A percentile compares a stretch with the other conserved stretches of the same genome.
Evolutionary conservation across 2,113 vertebrate species (phyloP).

Genomic region (Columba janthina): DNA sequence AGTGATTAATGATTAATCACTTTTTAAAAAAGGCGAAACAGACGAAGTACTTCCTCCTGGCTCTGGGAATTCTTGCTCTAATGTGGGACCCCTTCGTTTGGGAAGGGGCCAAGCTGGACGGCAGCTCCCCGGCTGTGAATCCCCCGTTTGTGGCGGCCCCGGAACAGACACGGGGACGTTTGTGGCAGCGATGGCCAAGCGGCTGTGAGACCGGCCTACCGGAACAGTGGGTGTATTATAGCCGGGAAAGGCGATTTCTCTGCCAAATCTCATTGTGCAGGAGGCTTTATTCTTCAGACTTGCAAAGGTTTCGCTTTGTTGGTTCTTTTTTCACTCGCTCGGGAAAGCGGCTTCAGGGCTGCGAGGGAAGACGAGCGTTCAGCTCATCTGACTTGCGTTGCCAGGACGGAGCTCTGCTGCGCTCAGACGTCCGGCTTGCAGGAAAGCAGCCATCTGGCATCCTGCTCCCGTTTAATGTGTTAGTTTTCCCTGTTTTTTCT

Average conservation of each 20-base stretch:
- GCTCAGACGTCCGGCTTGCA: not conserved
- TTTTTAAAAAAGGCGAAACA: not conserved
- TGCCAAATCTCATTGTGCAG: constrained; percentile 54
- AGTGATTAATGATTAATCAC: not conserved
- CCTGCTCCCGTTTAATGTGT: not conserved
- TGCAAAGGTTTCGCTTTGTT: constrained; percentile 19
- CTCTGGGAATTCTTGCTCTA: constrained; percentile 21
- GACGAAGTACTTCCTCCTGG: not conserved
- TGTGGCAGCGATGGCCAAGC: not conserved
- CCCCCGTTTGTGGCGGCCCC: not conserved
- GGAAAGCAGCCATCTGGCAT: constrained; percentile 4
- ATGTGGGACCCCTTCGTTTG: not conserved
- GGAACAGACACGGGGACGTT: constrained; percentile 8
- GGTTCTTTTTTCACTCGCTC: constrained; percentile 10
- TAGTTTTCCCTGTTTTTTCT: not conserved
- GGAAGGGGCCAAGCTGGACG: constrained; percentile 18
- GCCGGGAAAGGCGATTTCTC: constrained; percentile 21
- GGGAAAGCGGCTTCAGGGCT: not conserved
- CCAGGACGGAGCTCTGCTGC: not conserved
- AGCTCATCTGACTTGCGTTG: not conserved
- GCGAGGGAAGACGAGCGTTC: not conserved
- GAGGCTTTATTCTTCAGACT: constrained; percentile 35
- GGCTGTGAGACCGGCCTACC: constrained; percentile 18
- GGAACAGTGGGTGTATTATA: constrained; percentile 53
- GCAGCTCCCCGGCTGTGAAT: constrained; percentile 39